Evolutionary conservation across 1,140 invertebrate species (phyloP), one percentile per base, ranked within the genome.

Genomic region (Propsilocerus akamusi): DNA sequence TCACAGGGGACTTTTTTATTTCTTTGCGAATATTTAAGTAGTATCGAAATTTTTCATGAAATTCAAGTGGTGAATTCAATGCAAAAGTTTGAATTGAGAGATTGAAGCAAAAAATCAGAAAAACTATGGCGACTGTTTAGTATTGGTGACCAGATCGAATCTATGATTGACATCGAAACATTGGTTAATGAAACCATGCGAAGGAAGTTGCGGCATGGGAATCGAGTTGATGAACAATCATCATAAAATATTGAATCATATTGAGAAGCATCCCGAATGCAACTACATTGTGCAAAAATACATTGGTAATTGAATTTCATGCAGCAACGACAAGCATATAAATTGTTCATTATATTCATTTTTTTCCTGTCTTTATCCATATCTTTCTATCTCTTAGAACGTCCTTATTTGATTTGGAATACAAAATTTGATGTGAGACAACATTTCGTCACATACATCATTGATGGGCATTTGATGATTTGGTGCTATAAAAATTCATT

Each of bases 131-230:
- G n/a, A n/a, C 75, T 59, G 66, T 83, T 53, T 61, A 71, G 56
- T 66, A 67, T 53, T 67, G 73, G 58, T 77, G 79, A 67, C 75
- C 78, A n/a, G 74, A 82, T 62, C 62, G 80, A 53, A 63, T 76
- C 22, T 70, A 80, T 53, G 90, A 91, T 66, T 88, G 88, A 4
- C 72, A 71, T 41, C 76, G 77, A 54, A 92, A 94, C 67, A 76
- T 92, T 95, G 92, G 91, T 94, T 96, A 52, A 72, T 94, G 12
- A 96, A 96, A 66, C 92, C 92, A 1, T 83, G 81, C 4, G 77
- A 84, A 53, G 78, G 84, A 51, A 90, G 85, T 23, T 73, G 87
- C 56, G 91, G 92, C 0, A 73, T 81, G 54, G 91, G 91, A n/a
- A 94, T 95, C 28, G 62, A 67, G 51, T 63, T 75, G 54, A 67